A percentile compares a stretch with the other conserved stretches of the same genome.
Evolutionary conservation across 2,888 invertebrate species (phyloP).

Genomic region (Philereme vetulata): DNA sequence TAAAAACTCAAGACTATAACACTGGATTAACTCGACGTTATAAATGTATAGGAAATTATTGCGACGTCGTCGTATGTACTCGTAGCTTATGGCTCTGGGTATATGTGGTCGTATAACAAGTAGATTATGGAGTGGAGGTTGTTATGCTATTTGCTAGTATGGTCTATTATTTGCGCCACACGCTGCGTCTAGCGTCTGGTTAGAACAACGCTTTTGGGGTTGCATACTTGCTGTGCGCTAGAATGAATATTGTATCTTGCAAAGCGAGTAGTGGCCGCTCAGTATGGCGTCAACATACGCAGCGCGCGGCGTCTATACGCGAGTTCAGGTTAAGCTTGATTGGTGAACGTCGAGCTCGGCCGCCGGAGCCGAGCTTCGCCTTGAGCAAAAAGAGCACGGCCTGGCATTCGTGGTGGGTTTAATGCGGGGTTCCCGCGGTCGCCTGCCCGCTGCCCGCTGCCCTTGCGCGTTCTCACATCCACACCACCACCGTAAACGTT

Average conservation of each 20-base stretch:
- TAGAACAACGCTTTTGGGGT: not conserved
- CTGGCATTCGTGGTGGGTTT: conserved; percentile 59
- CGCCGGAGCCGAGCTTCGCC: conserved; percentile 18
- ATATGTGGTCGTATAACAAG: conserved; percentile 5
- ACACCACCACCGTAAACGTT: conserved; percentile 69
- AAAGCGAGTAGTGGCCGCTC: not conserved
- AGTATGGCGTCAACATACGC: not conserved
- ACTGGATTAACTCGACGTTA: not conserved
- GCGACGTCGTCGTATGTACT: not conserved
- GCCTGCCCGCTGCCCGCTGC: conserved; percentile 32
- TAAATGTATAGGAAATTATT: not conserved
- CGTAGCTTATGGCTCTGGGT: conserved; percentile 7
- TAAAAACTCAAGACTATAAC: not conserved
- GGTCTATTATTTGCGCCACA: conserved; percentile 4
- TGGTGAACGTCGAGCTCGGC: conserved; percentile 16
- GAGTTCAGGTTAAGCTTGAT: conserved; percentile 19
- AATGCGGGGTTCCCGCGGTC: conserved; percentile 58
- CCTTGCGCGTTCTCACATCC: conserved; percentile 70
- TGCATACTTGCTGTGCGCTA: not conserved
- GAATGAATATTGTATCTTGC: too few species aligned
- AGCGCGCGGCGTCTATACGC: conserved; percentile 1
- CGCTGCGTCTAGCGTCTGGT: conserved; percentile 2
- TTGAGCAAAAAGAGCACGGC: conserved; percentile 66
- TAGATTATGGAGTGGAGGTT: conserved; percentile 5
- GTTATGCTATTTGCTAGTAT: not conserved